These are phyloP conservation scores for Cryptocheilus praepositus DNA, from an alignment of 2,888 invertebrate species.

Conservation along the genomic window DNA sequence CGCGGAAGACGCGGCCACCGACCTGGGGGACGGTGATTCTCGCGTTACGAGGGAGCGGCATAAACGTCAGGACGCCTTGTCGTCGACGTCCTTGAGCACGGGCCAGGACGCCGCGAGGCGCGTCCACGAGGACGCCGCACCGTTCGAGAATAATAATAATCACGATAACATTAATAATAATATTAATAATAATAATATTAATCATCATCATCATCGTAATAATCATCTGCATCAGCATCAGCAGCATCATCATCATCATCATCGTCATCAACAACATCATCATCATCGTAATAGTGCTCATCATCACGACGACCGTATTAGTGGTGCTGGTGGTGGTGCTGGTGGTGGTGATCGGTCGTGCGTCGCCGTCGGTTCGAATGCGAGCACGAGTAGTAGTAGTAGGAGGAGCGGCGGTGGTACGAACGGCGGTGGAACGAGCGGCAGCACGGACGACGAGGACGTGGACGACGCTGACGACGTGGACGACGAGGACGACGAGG, in stretches of 20 bases:
- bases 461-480: conserved; percentile 73
- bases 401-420: neutral
- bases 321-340: conserved; percentile 12
- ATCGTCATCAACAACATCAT: conserved; percentile 18
- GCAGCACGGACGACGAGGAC: conserved; percentile 76
- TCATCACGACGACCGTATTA: conserved; percentile 15
- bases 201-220: conserved; percentile 28
- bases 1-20: conserved; percentile 79
- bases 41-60: conserved; percentile 63
- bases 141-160: conserved; percentile 16
- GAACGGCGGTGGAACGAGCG: neutral
- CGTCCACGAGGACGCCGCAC: conserved; percentile 31
- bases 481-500: conserved; percentile 72
- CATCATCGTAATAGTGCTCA: conserved; percentile 22
- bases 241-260: conserved; percentile 12
- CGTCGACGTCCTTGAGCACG: conserved; percentile 28
- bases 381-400: neutral
- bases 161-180: conserved; percentile 5
- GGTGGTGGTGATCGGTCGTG: conserved; percentile 10
- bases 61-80: conserved; percentile 56
- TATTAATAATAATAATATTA: neutral
- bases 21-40: conserved; percentile 58
- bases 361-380: neutral
- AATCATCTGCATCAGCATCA: conserved; percentile 28
- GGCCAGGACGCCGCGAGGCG: conserved; percentile 41